These are phyloP conservation scores for Bellardia pandia DNA, from an alignment of 2,888 invertebrate species.

Conservation along the genomic window DNA sequence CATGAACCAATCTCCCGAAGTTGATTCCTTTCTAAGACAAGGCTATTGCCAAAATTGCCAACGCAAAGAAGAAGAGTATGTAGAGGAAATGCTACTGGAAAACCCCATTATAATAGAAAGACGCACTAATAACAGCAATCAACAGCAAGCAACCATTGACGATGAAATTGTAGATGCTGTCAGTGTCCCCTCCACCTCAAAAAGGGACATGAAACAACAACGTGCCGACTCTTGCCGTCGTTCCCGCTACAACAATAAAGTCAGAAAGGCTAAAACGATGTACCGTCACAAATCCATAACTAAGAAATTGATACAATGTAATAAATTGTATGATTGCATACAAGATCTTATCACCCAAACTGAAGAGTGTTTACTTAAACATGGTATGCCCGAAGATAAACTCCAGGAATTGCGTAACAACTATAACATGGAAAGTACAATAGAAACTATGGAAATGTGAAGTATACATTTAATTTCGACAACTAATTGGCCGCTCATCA, in stretches of 20 bases:
- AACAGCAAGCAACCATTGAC: neutral
- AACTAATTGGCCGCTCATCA: neutral
- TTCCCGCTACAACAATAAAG: conserved; percentile 80
- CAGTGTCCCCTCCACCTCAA: neutral
- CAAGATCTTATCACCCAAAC: conserved; percentile 78
- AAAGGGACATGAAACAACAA: conserved; percentile 50
- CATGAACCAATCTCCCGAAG: conserved; percentile 16
- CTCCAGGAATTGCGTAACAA: conserved; percentile 33
- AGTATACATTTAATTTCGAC: neutral
- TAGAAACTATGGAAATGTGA: neutral
- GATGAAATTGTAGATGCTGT: conserved; percentile 29
- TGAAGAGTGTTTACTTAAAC: conserved; percentile 76
- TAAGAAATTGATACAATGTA: conserved; percentile 77
- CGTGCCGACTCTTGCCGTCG: conserved; percentile 80
- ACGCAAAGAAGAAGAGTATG: conserved; percentile 78
- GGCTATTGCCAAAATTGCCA: conserved; percentile 75
- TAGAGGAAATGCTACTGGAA: conserved; percentile 78
- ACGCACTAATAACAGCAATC: conserved; percentile 69
- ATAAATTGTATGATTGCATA: conserved; percentile 75
- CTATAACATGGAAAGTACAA: conserved; percentile 37
- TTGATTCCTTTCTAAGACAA: conserved; percentile 37
- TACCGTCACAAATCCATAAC: conserved; percentile 79
- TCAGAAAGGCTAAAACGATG: conserved; percentile 80
- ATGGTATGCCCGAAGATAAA: conserved; percentile 73
- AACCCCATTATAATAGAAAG: conserved; percentile 79